phyloP scores from a whole-genome alignment of 2,888 invertebrate genomes.

The Mycalesis mineus region DNA sequence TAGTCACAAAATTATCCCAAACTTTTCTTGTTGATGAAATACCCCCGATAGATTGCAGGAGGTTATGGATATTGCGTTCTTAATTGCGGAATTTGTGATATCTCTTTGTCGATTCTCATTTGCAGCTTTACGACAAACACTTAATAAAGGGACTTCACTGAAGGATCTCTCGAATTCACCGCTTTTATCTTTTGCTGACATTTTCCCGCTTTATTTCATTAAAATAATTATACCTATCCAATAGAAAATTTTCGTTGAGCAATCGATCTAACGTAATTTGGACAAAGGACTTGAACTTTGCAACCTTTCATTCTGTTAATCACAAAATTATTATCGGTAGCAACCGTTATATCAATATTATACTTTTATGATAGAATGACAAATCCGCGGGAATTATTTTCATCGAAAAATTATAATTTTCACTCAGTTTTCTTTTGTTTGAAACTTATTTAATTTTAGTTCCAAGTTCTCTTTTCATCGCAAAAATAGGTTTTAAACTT shows the following conservation, averaged over 20 bases:
- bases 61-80: background rate
- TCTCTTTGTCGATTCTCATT: background rate
- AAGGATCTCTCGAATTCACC: background rate
- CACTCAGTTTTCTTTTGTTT: constrained; percentile 1
- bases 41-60: background rate
- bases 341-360: background rate
- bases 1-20: background rate
- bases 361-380: background rate
- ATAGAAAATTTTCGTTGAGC: background rate
- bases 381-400: background rate
- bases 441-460: constrained; percentile 15
- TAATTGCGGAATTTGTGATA: background rate
- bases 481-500: constrained; percentile 12
- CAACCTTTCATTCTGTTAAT: too few relatives aligned
- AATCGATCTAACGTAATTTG: background rate
- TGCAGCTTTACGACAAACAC: background rate
- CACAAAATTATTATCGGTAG: too few relatives aligned
- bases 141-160: background rate
- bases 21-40: background rate
- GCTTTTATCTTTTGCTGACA: background rate
- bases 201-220: background rate
- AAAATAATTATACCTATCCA: background rate
- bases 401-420: constrained; percentile 5
- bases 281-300: too few relatives aligned
- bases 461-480: constrained; percentile 11